Conservation (phyloP, 2,888 invertebrate genomes). For the Stenolophus ochropezus region DNA sequence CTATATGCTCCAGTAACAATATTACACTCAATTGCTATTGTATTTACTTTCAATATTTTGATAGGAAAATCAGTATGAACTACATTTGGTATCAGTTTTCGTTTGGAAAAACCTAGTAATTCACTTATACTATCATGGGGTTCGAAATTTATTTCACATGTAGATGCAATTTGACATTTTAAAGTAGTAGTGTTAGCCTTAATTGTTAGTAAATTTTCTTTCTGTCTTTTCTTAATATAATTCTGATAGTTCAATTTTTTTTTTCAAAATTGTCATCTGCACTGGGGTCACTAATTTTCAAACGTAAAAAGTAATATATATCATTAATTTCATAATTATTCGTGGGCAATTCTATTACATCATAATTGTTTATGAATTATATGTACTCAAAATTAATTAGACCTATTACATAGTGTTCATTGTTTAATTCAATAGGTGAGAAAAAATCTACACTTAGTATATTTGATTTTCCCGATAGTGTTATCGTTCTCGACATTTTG, state of each 20-base stretch:
- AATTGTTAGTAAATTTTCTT: constrained; percentile 15
- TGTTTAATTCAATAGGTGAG: no score
- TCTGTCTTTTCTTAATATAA: background rate
- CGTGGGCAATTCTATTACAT: no score
- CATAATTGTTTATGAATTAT: no score
- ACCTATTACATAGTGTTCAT: no score
- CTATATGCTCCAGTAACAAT: constrained; percentile 62
- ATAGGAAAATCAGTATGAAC: constrained; percentile 18
- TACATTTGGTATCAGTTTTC: background rate
- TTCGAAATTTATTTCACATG: background rate
- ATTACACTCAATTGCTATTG: constrained; percentile 60
- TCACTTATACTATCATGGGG: constrained; percentile 2
- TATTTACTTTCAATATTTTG: constrained; percentile 7
- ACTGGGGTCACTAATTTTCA: background rate
- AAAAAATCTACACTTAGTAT: no score
- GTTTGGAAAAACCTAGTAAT: background rate
- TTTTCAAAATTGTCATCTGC: constrained; percentile 12
- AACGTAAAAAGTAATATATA: no score
- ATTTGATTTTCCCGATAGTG: no score
- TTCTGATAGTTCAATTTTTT: background rate
- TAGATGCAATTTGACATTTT: constrained; percentile 53
- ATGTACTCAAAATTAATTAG: no score
- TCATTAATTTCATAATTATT: no score
- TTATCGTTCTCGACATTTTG: no score
- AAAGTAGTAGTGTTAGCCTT: constrained; percentile 65